Evolutionary conservation across 1,140 invertebrate genomes (phyloP).

Genomic region (Lucilia sericata): DNA sequence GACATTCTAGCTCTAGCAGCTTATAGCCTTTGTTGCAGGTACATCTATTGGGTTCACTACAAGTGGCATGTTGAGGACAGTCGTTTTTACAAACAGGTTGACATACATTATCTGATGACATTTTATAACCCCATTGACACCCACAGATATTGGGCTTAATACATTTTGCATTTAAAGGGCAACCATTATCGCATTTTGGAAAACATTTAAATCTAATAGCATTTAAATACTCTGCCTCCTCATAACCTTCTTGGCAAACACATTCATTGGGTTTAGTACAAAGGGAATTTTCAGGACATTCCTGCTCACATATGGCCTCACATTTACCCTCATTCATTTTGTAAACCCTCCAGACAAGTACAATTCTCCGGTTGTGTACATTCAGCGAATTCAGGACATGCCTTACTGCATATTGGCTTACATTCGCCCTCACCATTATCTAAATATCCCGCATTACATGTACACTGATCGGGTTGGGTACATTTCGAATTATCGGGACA

Average conservation of each 20-base stretch:
- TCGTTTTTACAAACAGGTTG: constrained; percentile 28
- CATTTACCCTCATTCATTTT: neutral
- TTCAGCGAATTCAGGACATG: constrained; percentile 6
- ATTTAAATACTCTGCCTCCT: neutral
- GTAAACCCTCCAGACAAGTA: neutral
- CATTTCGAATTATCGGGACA: constrained; percentile 62
- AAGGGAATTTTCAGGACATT: constrained; percentile 56
- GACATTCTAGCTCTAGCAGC: neutral
- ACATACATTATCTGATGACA: neutral
- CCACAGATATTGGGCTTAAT: neutral
- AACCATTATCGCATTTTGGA: neutral
- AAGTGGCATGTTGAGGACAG: constrained; percentile 37
- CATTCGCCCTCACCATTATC: constrained; percentile 49
- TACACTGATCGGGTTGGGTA: constrained; percentile 70
- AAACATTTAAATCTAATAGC: neutral
- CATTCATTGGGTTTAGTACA: constrained; percentile 70
- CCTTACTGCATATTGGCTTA: neutral
- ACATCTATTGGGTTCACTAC: constrained; percentile 43
- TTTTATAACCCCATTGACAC: neutral
- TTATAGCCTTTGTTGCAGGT: constrained; percentile 39
- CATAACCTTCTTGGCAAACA: constrained; percentile 44
- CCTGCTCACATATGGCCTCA: constrained; percentile 1
- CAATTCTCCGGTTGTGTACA: constrained; percentile 29
- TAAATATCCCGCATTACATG: constrained; percentile 71
- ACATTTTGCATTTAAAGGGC: neutral